A percentile compares a stretch with the other conserved stretches of the same genome.
Evolutionary conservation across 1,140 invertebrate genomes (phyloP).

Genomic region (Papilio helenus): DNA sequence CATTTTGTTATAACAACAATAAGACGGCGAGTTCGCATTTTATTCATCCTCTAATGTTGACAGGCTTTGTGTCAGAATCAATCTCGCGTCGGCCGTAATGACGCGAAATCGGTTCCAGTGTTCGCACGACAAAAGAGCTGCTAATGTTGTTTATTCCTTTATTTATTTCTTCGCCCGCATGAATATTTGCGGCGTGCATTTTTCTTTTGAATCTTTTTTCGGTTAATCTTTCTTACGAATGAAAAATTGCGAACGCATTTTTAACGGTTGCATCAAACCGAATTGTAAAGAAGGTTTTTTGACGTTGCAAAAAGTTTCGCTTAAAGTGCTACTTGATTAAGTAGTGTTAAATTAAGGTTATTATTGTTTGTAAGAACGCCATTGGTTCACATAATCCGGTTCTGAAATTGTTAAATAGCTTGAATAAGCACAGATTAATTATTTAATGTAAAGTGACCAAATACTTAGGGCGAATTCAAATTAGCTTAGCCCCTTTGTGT

Average conservation of each 20-base stretch:
- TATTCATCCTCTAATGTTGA: slow-evolving; percentile 68
- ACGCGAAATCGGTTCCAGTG: slow-evolving; percentile 76
- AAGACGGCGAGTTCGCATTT: slow-evolving; percentile 65
- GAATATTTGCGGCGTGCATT: slow-evolving; percentile 50
- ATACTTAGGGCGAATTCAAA: not conserved
- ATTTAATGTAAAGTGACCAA: not conserved
- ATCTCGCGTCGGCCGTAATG: slow-evolving; percentile 74
- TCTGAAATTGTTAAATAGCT: not conserved
- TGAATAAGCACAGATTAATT: not conserved
- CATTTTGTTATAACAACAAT: slow-evolving; percentile 82
- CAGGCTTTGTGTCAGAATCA: slow-evolving; percentile 77
- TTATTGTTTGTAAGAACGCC: not conserved
- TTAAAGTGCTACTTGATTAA: slow-evolving; percentile 16
- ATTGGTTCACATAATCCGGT: not conserved
- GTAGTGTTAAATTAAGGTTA: slow-evolving; percentile 15
- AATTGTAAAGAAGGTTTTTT: slow-evolving; percentile 24
- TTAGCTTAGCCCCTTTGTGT: not conserved
- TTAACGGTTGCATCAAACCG: slow-evolving; percentile 33
- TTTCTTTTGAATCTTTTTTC: slow-evolving; percentile 44
- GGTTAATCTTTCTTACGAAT: slow-evolving; percentile 37
- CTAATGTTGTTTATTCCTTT: slow-evolving; percentile 71
- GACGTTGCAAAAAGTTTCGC: not conserved
- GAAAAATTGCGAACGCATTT: slow-evolving; percentile 35
- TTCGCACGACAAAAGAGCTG: slow-evolving; percentile 65
- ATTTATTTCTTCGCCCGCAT: slow-evolving; percentile 62